Base-by-base conservation (phyloP, 30 jellyfish, hydroid and myxozoan genomes). In the Hydra vulgaris region DNA sequence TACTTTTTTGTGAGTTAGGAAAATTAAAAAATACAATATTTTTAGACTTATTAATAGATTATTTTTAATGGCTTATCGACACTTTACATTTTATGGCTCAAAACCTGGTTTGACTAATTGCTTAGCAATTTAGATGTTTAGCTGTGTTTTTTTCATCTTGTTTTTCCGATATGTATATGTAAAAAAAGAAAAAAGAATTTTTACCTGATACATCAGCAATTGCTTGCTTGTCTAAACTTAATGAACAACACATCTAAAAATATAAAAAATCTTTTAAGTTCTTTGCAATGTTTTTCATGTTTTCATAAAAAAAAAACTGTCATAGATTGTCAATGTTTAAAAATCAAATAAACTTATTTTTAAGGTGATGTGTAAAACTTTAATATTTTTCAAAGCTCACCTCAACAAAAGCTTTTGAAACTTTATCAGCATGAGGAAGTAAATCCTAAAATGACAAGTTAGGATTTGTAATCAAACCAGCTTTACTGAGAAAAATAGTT, bases 121-220 rank as follows among this genome's bases (percentile, higher is more conserved):
- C n/a, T n/a, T n/a, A n/a, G n/a, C n/a, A n/a, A n/a, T n/a, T n/a
- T n/a, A n/a, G n/a, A n/a, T n/a, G n/a, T n/a, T n/a, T n/a, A n/a
- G n/a, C n/a, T n/a, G n/a, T n/a, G n/a, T n/a, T n/a, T n/a, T n/a
- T n/a, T n/a, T n/a, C n/a, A n/a, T n/a, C n/a, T n/a, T n/a, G n/a
- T n/a, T n/a, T n/a, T n/a, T n/a, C n/a, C n/a, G n/a, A n/a, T n/a
- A n/a, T n/a, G n/a, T n/a, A n/a, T n/a, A n/a, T n/a, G n/a, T n/a
- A n/a, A n/a, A 19, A 0, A 73, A 73, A 7, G 27, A 1, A 75
- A 22, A 25, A 23, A 70, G 67, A 22, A 0, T 61, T 61, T 21
- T 61, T 25, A 75, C 83, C 83, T 75, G 83, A 66, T 22, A 75
- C 26, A 1, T 75, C 83, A 17, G 70, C 83, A 26, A 75, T 25